A percentile compares a stretch with the other conserved stretches of the same genome.
Evolutionary conservation across 2,113 vertebrate species (phyloP).

Genomic region (Dromas ardeola): DNA sequence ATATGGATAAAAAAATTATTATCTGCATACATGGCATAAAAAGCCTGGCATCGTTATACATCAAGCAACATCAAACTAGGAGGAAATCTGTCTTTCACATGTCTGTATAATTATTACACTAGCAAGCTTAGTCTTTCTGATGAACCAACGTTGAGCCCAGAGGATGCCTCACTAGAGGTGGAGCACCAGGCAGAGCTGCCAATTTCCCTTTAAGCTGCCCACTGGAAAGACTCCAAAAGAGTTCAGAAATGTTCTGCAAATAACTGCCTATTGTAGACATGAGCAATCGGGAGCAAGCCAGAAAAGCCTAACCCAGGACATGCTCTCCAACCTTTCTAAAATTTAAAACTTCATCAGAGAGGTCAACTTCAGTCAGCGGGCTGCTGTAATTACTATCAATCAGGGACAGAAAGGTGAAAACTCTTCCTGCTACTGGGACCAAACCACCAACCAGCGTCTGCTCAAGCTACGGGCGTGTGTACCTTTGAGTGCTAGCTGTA

Average conservation of each 20-base stretch:
- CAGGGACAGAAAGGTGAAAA: not conserved
- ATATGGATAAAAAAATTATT: not conserved
- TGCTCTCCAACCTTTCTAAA: not conserved
- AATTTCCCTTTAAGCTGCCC: not conserved
- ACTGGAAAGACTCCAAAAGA: not conserved
- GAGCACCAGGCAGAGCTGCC: not conserved
- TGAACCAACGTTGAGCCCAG: not conserved
- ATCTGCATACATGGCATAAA: not conserved
- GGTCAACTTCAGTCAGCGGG: not conserved
- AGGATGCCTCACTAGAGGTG: not conserved
- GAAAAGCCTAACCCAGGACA: not conserved
- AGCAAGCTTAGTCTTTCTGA: not conserved
- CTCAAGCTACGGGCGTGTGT: not conserved
- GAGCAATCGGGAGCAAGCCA: not conserved
- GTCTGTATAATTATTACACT: not conserved
- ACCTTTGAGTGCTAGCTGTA: not conserved
- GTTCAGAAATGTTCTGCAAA: not conserved
- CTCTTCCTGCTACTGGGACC: not conserved
- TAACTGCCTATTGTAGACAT: not conserved
- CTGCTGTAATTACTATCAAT: not conserved
- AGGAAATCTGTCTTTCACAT: not conserved
- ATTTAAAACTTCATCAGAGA: not conserved
- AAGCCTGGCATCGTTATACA: not conserved
- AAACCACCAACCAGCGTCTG: rapidly evolving
- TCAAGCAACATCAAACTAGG: not conserved